Evolutionary conservation across 2,888 invertebrate species (phyloP).

Genomic region (Branchipolynoe longqiensis): DNA sequence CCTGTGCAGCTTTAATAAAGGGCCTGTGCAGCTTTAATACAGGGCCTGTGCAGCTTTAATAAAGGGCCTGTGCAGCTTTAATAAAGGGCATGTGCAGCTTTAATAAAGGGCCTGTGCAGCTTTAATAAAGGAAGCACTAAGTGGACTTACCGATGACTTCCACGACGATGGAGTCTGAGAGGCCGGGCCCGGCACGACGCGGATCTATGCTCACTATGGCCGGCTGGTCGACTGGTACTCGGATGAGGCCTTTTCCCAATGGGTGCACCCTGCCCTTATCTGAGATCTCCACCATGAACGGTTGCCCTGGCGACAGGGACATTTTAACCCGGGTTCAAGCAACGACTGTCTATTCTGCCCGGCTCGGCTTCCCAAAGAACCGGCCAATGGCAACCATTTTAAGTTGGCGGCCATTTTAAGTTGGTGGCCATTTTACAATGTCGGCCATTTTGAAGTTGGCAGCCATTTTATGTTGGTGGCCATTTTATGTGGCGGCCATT

Average conservation of each 20-base stretch:
- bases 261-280: slow-evolving; percentile 83
- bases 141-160: slow-evolving; percentile 60
- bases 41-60: no score
- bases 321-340: no score
- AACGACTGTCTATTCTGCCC: no score
- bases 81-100: no score
- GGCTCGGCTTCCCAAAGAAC: no score
- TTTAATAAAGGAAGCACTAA: not conserved
- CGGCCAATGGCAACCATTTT: no score
- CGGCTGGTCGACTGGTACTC: slow-evolving; percentile 91
- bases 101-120: no score
- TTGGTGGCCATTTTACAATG: not conserved
- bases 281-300: slow-evolving; percentile 94
- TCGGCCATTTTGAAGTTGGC: not conserved
- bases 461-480: not conserved
- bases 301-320: slow-evolving; percentile 80
- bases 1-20: no score
- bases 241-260: slow-evolving; percentile 86
- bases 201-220: slow-evolving; percentile 88
- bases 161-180: slow-evolving; percentile 45
- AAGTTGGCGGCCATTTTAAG: not conserved
- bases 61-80: no score
- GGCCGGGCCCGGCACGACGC: slow-evolving; percentile 12
- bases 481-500: no score
- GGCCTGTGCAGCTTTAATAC: no score